Conservation (phyloP, 2,113 vertebrate genomes). For the Scytalopus superciliaris region DNA sequence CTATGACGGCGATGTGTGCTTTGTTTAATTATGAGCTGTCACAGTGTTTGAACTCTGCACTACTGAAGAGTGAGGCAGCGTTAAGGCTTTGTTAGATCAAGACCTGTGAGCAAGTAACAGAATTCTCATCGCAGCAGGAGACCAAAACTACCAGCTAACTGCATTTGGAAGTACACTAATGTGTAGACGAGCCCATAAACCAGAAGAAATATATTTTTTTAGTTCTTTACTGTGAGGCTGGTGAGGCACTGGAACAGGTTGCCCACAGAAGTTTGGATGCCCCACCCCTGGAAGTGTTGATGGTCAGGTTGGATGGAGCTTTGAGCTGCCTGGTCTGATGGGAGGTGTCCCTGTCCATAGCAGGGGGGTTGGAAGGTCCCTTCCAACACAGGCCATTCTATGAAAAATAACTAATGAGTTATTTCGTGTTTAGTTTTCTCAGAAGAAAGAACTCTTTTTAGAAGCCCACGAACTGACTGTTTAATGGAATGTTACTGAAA, state of each 20-base stretch:
- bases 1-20: not conserved
- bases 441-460: not conserved
- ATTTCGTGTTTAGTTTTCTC: not conserved
- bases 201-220: not conserved
- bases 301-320: not conserved
- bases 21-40: not conserved
- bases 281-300: fast-evolving
- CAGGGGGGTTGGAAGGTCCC: not conserved
- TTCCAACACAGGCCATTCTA: not conserved
- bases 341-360: not conserved
- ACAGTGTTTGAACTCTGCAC: not conserved
- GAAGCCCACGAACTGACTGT: not conserved
- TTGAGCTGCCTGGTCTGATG: not conserved
- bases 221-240: not conserved
- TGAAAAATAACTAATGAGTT: not conserved
- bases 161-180: not conserved
- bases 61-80: not conserved
- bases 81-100: not conserved
- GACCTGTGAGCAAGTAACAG: not conserved
- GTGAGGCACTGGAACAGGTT: not conserved
- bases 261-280: not conserved
- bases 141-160: not conserved
- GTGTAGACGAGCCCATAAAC: not conserved
- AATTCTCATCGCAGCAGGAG: not conserved
- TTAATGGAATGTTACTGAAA: not conserved